Percentiles rank a stretch among this genome's conserved stretches.
Evolutionary conservation across 2,888 invertebrate species (phyloP).

Genomic region (Cabera pusaria): DNA sequence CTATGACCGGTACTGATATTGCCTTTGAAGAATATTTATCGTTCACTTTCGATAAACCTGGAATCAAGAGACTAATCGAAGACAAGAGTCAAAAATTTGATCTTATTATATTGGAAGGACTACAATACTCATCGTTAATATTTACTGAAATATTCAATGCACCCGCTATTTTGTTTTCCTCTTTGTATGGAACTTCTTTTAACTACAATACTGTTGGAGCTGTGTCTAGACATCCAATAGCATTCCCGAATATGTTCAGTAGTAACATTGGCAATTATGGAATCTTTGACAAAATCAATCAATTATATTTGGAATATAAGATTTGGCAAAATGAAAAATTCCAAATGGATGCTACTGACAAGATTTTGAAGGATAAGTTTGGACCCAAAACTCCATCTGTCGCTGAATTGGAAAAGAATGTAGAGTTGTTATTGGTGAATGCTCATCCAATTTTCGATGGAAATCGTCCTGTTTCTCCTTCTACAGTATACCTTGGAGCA

Average conservation of each 20-base stretch:
- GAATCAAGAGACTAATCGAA: too few relatives aligned
- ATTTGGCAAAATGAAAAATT: slow-evolving; percentile 14
- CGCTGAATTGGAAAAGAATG: slow-evolving; percentile 35
- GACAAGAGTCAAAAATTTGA: slow-evolving; percentile 44
- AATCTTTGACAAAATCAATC: slow-evolving; percentile 30
- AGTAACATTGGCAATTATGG: slow-evolving; percentile 28
- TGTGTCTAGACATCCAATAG: slow-evolving; percentile 33
- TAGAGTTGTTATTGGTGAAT: slow-evolving; percentile 44
- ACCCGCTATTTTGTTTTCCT: slow-evolving; percentile 38
- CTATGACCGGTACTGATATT: too few relatives aligned
- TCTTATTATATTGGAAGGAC: slow-evolving; percentile 39
- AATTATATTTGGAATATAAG: slow-evolving; percentile 32
- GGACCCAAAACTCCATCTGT: slow-evolving; percentile 36
- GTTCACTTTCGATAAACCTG: too few relatives aligned
- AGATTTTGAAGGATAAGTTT: slow-evolving; percentile 33
- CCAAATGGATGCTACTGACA: slow-evolving; percentile 31
- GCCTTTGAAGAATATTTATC: too few relatives aligned
- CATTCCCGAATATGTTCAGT: slow-evolving; percentile 33
- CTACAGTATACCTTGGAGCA: slow-evolving; percentile 39
- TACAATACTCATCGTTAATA: slow-evolving; percentile 30
- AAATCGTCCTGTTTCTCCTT: slow-evolving; percentile 47
- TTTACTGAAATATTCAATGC: slow-evolving; percentile 39
- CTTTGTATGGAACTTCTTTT: slow-evolving; percentile 32
- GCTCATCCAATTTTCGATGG: slow-evolving; percentile 37
- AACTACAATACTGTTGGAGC: slow-evolving; percentile 36